Evolutionary conservation across 2,113 vertebrate genomes (phyloP).

Genomic region (Taurulus bubalis): DNA sequence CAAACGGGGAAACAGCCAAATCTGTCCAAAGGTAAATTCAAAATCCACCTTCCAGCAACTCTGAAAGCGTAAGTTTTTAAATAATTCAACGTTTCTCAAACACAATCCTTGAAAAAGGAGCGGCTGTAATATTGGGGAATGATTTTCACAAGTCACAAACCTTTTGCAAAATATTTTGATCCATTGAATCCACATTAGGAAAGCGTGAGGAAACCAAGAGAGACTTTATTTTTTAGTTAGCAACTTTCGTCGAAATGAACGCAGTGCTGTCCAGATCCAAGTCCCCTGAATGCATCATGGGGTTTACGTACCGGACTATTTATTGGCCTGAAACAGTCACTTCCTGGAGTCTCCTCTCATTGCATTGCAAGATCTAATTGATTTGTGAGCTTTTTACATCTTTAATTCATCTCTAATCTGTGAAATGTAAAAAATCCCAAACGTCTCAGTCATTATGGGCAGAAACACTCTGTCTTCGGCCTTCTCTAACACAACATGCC

Average conservation of each 20-base stretch:
- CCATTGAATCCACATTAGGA: neutral
- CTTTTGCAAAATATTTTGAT: no score
- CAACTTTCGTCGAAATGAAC: neutral
- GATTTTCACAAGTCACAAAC: no score
- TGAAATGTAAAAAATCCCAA: neutral
- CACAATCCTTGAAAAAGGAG: no score
- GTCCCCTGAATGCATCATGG: neutral
- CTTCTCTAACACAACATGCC: constrained; percentile 23
- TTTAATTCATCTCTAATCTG: neutral
- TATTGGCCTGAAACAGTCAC: neutral
- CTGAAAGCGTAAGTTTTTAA: no score
- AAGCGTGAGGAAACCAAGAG: neutral
- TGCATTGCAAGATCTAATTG: neutral
- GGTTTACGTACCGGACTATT: neutral
- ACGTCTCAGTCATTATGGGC: constrained; percentile 6
- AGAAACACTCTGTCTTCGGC: constrained; percentile 17
- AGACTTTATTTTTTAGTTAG: neutral
- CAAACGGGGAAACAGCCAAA: no score
- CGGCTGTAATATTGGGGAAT: neutral
- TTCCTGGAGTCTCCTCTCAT: neutral
- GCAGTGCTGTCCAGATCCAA: neutral
- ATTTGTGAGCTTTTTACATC: neutral
- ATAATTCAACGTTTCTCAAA: no score
- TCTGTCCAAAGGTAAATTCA: no score
- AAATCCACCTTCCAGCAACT: no score